Conservation (phyloP, 2,113 vertebrate genomes). For the Turnix velox region DNA sequence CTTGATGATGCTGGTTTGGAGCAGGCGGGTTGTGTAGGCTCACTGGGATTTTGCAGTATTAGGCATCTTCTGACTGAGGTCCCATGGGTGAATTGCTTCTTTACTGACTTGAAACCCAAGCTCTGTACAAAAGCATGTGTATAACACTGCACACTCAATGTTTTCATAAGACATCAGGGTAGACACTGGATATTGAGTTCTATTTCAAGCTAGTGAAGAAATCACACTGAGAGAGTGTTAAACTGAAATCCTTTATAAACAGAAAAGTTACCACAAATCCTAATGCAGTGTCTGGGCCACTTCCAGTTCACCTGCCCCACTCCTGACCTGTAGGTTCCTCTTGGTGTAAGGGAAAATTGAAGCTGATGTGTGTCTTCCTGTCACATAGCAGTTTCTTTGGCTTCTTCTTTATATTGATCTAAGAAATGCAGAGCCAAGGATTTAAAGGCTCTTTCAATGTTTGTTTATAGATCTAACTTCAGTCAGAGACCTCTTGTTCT, state of each 20-base stretch:
- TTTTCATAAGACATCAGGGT: neutral
- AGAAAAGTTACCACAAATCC: neutral
- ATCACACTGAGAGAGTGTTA: neutral
- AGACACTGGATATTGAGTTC: neutral
- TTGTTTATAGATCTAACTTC: neutral
- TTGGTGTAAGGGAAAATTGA: neutral
- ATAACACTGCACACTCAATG: accelerated
- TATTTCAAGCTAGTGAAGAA: neutral
- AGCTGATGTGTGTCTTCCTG: neutral
- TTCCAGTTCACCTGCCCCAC: neutral
- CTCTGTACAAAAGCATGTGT: neutral
- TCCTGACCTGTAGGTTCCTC: neutral
- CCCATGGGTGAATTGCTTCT: neutral
- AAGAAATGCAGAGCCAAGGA: neutral
- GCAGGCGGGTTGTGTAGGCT: neutral
- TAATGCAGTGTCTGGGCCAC: neutral
- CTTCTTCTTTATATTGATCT: neutral
- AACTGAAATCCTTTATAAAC: neutral
- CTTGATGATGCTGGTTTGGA: neutral
- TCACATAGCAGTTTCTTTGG: neutral
- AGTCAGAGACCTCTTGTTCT: neutral
- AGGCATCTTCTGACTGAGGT: neutral
- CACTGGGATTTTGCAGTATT: neutral
- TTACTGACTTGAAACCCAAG: neutral
- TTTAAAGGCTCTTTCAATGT: neutral